Evolutionary conservation across 2,797 vertebrate species (phyloP), one percentile per base, ranked within the genome.

Genomic region (Peromyscus nudipes): DNA sequence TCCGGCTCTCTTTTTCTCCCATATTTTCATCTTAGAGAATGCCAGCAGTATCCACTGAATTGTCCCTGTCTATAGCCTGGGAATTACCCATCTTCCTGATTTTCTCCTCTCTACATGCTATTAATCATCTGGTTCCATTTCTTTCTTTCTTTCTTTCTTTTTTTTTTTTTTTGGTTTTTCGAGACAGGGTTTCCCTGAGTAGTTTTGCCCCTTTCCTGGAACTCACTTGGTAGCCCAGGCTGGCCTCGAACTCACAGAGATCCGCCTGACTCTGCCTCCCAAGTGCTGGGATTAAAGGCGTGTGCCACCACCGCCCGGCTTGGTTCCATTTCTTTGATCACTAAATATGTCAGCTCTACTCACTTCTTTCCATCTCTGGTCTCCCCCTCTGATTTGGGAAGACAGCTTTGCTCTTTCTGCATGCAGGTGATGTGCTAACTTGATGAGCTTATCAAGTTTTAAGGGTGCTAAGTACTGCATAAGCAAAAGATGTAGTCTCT

Each of bases 241-340:
- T n/a, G n/a, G n/a, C n/a, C n/a, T n/a, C n/a, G n/a, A n/a, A n/a
- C n/a, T n/a, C n/a, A n/a, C n/a, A n/a, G n/a, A n/a, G n/a, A n/a
- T n/a, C n/a, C n/a, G n/a, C n/a, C n/a, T n/a, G n/a, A n/a, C n/a
- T n/a, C n/a, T n/a, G n/a, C n/a, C n/a, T n/a, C n/a, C n/a, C n/a
- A n/a, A n/a, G n/a, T n/a, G n/a, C n/a, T n/a, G n/a, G n/a, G n/a
- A n/a, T n/a, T n/a, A n/a, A n/a, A n/a, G n/a, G n/a, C n/a, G n/a
- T n/a, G n/a, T n/a, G n/a, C n/a, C n/a, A n/a, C n/a, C n/a, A n/a
- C n/a, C n/a, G n/a, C n/a, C n/a, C n/a, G n/a, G n/a, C n/a, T n/a
- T n/a, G n/a, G n/a, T n/a, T n/a, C 34, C 31, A 69, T 82, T 92
- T 79, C 86, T 95, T 73, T 88, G 34, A 16, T 64, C 71, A n/a